Base-by-base conservation (phyloP, 2,113 vertebrate genomes). In the Butastur rufipennis region DNA sequence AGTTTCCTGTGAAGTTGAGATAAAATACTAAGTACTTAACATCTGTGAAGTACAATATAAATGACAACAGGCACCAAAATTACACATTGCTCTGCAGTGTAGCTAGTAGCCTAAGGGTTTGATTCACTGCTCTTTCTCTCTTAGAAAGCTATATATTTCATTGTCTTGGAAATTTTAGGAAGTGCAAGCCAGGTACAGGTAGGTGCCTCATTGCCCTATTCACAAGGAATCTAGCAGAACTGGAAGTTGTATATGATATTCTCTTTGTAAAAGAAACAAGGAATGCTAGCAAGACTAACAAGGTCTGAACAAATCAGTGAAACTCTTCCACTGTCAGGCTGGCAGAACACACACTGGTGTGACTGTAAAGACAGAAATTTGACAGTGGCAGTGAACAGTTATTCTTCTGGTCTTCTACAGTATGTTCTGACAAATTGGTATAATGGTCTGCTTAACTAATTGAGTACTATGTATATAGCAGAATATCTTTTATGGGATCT, bases 41-140 rank as follows among this genome's bases (percentile, higher is more conserved):
- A 73, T 90, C 82, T 90, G 40, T 53, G 88, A 96, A 86, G 26
- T 67, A 50, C 32, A 86, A 50, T 67, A 70, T 59, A 77, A 83
- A 80, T 81, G 22, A 83, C 38, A 86, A 38, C 36, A 83, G 50
- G 6, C 53, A 92, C 26, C 17, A 80, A 72, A 96, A 66, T 32
- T 45, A 26, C 59, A 55, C 40, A 66, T 17, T 73, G 16, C 9
- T n/a, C 42, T 84, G 22, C 7, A 73, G 22, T 3, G 4, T 71
- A 86, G 19, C n/a, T 63, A 20, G 11, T 74, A 81, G 22, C 19
- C 16, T 65, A 50, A 3, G 9, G 11, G 70, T 86, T 55, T 78
- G 11, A 62, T 72, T 90, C 5, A 56, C 4, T 48, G 38, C 17
- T 67, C 17, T 67, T 36, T 48, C 27, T 68, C 38, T 86, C 16